A percentile compares a stretch with the other conserved stretches of the same genome.
These are phyloP conservation scores for Eupeodes luniger DNA, from an alignment of 2,888 invertebrate species.

Conservation along the genomic window DNA sequence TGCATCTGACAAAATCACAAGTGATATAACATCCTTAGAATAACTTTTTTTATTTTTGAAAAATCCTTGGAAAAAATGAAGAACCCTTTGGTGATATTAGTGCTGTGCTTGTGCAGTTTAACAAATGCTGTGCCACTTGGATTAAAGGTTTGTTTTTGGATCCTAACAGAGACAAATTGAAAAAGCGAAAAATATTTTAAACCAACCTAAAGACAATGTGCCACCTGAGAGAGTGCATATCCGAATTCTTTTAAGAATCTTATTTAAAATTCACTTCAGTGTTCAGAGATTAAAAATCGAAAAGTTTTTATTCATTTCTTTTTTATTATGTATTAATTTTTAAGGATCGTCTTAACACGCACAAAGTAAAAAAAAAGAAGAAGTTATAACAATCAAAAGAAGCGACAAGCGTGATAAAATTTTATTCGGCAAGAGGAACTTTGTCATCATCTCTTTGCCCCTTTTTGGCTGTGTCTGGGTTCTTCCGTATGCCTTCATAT, in stretches of 20 bases:
- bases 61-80: slow-evolving; percentile 79
- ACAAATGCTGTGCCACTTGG: slow-evolving; percentile 81
- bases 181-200: background rate
- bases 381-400: slow-evolving; percentile 61
- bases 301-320: slow-evolving; percentile 6
- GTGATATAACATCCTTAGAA: slow-evolving; percentile 16
- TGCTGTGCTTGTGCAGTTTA: slow-evolving; percentile 79
- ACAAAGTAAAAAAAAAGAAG: slow-evolving; percentile 13
- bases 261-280: slow-evolving; percentile 68
- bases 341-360: slow-evolving; percentile 41
- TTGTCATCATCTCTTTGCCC: slow-evolving; percentile 54
- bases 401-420: slow-evolving; percentile 71
- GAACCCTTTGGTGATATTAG: slow-evolving; percentile 79
- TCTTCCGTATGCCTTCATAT: slow-evolving; percentile 8
- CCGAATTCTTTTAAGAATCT: slow-evolving; percentile 50
- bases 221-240: slow-evolving; percentile 47
- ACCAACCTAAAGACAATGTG: background rate
- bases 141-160: slow-evolving; percentile 80
- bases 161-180: background rate
- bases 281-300: slow-evolving; percentile 49
- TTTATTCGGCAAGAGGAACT: slow-evolving; percentile 57
- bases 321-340: slow-evolving; percentile 32
- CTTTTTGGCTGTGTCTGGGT: slow-evolving; percentile 11
- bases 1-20: background rate
- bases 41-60: slow-evolving; percentile 14